phyloP scores from a whole-genome alignment of 1,140 invertebrate species.

The Drosophila ficusphila region DNA sequence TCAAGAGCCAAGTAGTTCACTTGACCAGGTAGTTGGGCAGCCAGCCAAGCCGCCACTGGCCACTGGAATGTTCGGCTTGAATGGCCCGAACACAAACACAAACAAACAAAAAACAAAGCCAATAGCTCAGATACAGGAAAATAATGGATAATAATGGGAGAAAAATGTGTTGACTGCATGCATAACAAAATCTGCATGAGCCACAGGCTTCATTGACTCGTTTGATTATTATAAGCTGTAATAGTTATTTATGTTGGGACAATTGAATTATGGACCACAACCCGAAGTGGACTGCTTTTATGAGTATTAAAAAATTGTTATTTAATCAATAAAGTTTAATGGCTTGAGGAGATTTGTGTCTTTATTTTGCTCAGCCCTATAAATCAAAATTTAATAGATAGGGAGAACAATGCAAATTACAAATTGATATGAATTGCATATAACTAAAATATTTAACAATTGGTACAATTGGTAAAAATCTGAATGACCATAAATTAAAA shows the following conservation, averaged over 20 bases:
- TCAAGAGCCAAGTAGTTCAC: conserved; percentile 71
- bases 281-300: neutral
- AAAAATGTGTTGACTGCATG: conserved; percentile 45
- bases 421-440: too few species aligned
- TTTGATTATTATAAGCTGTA: conserved; percentile 29
- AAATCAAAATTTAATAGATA: too few species aligned
- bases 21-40: conserved; percentile 79
- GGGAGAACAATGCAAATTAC: too few species aligned
- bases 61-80: conserved; percentile 73
- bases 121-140: conserved; percentile 45
- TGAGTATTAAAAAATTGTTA: conserved; percentile 4
- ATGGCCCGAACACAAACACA: conserved; percentile 37
- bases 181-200: conserved; percentile 64
- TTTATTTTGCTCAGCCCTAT: too few species aligned
- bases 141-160: conserved; percentile 31
- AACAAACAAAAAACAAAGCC: conserved; percentile 23
- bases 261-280: conserved; percentile 26
- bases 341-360: too few species aligned
- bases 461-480: too few species aligned
- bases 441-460: too few species aligned
- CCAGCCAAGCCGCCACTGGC: conserved; percentile 56
- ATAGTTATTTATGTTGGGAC: conserved; percentile 24
- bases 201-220: conserved; percentile 36
- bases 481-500: too few species aligned
- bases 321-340: too few species aligned